Evolutionary conservation across 2,113 vertebrate species (phyloP).

Genomic region (Telmatochromis bifrenatus): DNA sequence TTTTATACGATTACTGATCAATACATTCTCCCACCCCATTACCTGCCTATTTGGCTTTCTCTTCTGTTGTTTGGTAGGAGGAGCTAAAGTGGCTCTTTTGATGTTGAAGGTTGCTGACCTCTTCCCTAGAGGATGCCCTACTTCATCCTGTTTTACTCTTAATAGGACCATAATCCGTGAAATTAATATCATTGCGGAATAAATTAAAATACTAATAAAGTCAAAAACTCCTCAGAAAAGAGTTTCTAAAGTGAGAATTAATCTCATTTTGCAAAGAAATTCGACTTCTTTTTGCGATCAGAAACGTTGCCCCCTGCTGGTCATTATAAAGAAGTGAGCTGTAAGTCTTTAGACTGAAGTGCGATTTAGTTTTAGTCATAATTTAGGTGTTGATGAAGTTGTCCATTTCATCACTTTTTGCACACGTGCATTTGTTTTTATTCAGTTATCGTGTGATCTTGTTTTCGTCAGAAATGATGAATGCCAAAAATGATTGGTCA

Average conservation of each 20-base stretch:
- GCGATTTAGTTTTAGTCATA: background rate
- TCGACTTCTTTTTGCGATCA: accelerated
- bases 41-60: accelerated
- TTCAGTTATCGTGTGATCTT: background rate
- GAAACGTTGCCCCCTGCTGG: accelerated
- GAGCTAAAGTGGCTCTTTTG: background rate
- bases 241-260: accelerated
- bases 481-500: background rate
- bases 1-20: background rate
- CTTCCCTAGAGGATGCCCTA: accelerated
- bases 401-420: background rate
- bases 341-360: background rate
- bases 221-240: background rate
- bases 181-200: background rate
- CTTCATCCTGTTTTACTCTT: background rate
- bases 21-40: background rate
- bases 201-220: background rate
- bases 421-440: background rate
- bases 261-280: accelerated
- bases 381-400: background rate
- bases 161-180: background rate
- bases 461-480: background rate
- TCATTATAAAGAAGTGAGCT: background rate
- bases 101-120: background rate
- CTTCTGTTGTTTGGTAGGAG: accelerated